Percentiles rank a stretch among this genome's conserved stretches.
Conservation (phyloP, 2,888 invertebrate species). For the Vanessa cardui region DNA sequence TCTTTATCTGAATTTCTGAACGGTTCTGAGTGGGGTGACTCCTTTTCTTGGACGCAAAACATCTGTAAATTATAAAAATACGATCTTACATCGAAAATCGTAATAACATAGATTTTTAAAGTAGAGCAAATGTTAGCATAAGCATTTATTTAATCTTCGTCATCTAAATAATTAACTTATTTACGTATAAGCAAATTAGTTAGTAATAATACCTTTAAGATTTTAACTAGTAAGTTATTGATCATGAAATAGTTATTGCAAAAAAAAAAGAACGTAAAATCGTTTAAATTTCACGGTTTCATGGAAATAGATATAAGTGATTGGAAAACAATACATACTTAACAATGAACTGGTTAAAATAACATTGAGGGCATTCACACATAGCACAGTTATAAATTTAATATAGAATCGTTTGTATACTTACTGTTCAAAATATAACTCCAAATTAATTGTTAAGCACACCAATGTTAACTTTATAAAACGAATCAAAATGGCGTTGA, state of each 20-base stretch:
- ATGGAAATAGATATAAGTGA: not conserved
- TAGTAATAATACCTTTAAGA: no score
- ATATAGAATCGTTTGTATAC: conserved; percentile 25
- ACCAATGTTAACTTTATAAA: conserved; percentile 40
- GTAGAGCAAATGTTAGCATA: no score
- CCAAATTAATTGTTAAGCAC: conserved; percentile 44
- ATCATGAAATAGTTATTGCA: no score
- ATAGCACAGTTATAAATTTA: conserved; percentile 37
- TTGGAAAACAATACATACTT: conserved; percentile 29
- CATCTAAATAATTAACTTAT: no score
- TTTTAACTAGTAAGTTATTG: no score
- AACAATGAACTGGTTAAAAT: conserved; percentile 34
- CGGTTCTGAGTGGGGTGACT: conserved; percentile 60
- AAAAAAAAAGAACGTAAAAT: no score
- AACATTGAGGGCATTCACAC: conserved; percentile 37
- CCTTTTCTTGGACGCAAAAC: conserved; percentile 75
- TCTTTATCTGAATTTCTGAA: conserved; percentile 57
- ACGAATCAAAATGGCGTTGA: conserved; percentile 67
- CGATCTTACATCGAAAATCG: not conserved
- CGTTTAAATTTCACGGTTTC: not conserved
- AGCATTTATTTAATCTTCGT: no score
- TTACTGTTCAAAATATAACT: conserved; percentile 3
- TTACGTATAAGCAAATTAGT: no score
- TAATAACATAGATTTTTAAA: no score
- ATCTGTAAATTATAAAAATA: conserved; percentile 55